A percentile compares a stretch with the other conserved stretches of the same genome.
Evolutionary conservation across 2,888 invertebrate genomes (phyloP).

Genomic region (Cactoblastis cactorum): DNA sequence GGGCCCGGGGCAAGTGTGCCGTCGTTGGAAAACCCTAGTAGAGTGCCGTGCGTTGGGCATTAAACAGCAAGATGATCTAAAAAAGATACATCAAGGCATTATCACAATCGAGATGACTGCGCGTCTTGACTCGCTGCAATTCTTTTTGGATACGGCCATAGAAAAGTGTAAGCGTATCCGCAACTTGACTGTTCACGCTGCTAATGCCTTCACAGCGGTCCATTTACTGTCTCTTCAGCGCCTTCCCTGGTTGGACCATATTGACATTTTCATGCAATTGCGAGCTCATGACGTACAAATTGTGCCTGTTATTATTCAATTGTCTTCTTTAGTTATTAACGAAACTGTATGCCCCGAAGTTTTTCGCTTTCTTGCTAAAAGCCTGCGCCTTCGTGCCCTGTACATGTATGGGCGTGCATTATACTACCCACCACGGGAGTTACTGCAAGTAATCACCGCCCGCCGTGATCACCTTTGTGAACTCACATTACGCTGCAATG

Average conservation of each 20-base stretch:
- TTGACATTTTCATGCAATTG: constrained; percentile 29
- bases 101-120: constrained; percentile 14
- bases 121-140: constrained; percentile 8
- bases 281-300: constrained; percentile 11
- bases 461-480: constrained; percentile 27
- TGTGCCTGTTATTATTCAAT: constrained; percentile 15
- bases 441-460: constrained; percentile 24
- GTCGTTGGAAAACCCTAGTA: constrained; percentile 27
- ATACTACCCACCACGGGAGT: constrained; percentile 26
- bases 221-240: constrained; percentile 18
- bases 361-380: constrained; percentile 19
- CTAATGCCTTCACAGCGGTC: constrained; percentile 13
- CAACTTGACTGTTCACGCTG: constrained; percentile 16
- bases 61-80: constrained; percentile 16
- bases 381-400: constrained; percentile 22
- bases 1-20: constrained; percentile 26
- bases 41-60: constrained; percentile 21
- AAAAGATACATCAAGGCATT: constrained; percentile 20
- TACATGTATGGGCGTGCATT: constrained; percentile 39
- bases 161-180: constrained; percentile 12
- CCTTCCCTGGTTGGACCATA: constrained; percentile 25
- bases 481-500: constrained; percentile 36
- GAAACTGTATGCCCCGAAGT: constrained; percentile 25
- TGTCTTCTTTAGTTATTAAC: constrained; percentile 32
- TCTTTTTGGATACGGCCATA: constrained; percentile 2